These are phyloP conservation scores for Sebastiscus tertius DNA, from an alignment of 2,797 vertebrate genomes.

Conservation along the genomic window DNA sequence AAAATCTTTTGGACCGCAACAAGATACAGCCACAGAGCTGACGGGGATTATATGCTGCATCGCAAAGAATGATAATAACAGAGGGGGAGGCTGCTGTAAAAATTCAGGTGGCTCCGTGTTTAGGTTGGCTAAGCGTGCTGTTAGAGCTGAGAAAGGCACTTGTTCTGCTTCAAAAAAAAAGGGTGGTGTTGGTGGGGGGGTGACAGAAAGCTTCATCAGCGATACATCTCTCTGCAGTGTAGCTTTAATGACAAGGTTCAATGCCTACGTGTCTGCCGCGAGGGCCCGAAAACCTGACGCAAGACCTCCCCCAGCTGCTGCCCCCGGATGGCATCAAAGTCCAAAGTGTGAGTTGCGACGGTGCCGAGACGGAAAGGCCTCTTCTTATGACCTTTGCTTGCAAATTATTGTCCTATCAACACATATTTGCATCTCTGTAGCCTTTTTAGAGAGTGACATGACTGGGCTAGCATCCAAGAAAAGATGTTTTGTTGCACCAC, in stretches of 20 bases:
- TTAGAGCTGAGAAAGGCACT: slow-evolving; percentile 19
- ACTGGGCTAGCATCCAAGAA: neutral
- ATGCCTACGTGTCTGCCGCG: slow-evolving; percentile 37
- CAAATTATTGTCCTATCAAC: slow-evolving; percentile 10
- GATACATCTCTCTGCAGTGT: slow-evolving; percentile 10
- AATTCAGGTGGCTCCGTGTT: slow-evolving; percentile 44
- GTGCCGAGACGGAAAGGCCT: slow-evolving; percentile 10
- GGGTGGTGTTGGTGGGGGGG: neutral
- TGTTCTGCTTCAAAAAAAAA: slow-evolving; percentile 30
- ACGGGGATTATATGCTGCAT: slow-evolving; percentile 45
- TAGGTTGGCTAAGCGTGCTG: slow-evolving; percentile 9
- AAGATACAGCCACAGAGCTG: slow-evolving; percentile 34
- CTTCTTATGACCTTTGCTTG: slow-evolving; percentile 29
- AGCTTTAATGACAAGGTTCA: slow-evolving; percentile 59
- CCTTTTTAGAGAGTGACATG: slow-evolving; percentile 25
- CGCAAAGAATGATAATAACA: slow-evolving; percentile 68
- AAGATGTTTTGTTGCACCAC: neutral
- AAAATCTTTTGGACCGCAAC: slow-evolving; percentile 4
- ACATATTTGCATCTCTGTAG: neutral
- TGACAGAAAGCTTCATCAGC: slow-evolving; percentile 28
- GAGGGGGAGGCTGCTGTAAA: slow-evolving; percentile 15
- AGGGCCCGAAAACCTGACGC: slow-evolving; percentile 16
- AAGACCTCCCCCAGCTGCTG: neutral
- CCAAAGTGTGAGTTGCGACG: slow-evolving; percentile 27
- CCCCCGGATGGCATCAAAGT: slow-evolving; percentile 45